Evolutionary conservation across 2,888 invertebrate genomes (phyloP).

Genomic region (Lasioglossum pauxillum): DNA sequence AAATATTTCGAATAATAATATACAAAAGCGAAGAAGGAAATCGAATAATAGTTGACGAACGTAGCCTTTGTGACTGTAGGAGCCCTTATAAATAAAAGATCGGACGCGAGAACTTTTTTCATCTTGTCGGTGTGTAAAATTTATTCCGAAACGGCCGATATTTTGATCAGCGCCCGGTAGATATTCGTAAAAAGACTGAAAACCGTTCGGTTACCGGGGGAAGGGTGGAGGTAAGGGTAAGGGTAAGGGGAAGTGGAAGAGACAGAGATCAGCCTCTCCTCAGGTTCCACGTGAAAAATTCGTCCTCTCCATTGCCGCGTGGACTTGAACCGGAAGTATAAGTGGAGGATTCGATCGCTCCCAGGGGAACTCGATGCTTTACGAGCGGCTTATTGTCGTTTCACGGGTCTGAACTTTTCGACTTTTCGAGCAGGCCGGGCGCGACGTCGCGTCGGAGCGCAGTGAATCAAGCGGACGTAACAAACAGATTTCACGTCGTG

Average conservation of each 20-base stretch:
- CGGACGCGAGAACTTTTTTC: not conserved
- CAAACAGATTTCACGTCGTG: constrained; percentile 71
- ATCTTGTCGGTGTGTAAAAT: not conserved
- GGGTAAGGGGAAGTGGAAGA: not conserved
- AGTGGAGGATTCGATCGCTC: constrained; percentile 52
- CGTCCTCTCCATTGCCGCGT: constrained; percentile 3
- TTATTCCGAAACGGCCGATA: not conserved
- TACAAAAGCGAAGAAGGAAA: not conserved
- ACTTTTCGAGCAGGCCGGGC: constrained; percentile 41
- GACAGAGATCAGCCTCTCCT: not conserved
- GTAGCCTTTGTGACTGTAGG: not conserved
- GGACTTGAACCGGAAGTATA: constrained; percentile 35
- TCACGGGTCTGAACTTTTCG: constrained; percentile 64
- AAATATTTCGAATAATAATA: not conserved
- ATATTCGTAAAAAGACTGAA: not conserved
- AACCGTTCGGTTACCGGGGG: not conserved
- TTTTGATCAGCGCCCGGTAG: not conserved
- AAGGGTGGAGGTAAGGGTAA: too few species aligned
- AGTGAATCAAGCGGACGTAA: constrained; percentile 68
- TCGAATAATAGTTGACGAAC: not conserved
- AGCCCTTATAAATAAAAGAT: not conserved
- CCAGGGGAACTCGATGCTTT: constrained; percentile 42
- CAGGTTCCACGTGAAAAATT: constrained; percentile 46
- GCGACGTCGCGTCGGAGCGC: constrained; percentile 34
- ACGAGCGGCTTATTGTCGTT: constrained; percentile 68